phyloP scores from a whole-genome alignment of 2,888 invertebrate species.

The Callosobruchus maculatus region DNA sequence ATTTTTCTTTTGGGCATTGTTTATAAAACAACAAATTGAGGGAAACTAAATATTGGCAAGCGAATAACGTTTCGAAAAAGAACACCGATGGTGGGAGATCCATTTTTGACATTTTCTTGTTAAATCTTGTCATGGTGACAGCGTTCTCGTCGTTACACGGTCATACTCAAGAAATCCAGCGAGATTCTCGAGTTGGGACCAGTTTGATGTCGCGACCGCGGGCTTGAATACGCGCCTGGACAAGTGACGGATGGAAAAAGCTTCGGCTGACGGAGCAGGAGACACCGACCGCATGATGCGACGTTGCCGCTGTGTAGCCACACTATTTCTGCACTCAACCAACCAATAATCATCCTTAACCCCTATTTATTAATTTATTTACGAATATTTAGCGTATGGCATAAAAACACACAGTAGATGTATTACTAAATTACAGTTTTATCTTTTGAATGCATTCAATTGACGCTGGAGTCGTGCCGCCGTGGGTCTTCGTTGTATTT shows the following conservation, averaged over 20 bases:
- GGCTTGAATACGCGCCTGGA: neutral
- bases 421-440: no score
- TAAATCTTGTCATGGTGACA: constrained; percentile 17
- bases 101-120: constrained; percentile 21
- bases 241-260: neutral
- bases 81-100: constrained; percentile 16
- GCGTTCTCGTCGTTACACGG: constrained; percentile 5
- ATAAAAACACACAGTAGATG: no score
- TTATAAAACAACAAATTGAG: constrained; percentile 16
- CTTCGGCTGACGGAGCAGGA: neutral
- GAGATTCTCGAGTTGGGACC: neutral
- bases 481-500: no score
- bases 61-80: constrained; percentile 10
- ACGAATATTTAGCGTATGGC: no score
- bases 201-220: neutral
- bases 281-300: neutral
- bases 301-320: neutral
- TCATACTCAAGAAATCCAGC: constrained; percentile 13
- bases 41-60: constrained; percentile 12
- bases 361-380: no score
- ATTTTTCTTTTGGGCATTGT: constrained; percentile 18
- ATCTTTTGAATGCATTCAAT: no score
- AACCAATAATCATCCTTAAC: no score
- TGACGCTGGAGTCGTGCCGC: no score
- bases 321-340: no score